A percentile compares a stretch with the other conserved stretches of the same genome.
Conservation (phyloP, 2,888 invertebrate genomes). For the Caenorhabditis macrosperma region DNA sequence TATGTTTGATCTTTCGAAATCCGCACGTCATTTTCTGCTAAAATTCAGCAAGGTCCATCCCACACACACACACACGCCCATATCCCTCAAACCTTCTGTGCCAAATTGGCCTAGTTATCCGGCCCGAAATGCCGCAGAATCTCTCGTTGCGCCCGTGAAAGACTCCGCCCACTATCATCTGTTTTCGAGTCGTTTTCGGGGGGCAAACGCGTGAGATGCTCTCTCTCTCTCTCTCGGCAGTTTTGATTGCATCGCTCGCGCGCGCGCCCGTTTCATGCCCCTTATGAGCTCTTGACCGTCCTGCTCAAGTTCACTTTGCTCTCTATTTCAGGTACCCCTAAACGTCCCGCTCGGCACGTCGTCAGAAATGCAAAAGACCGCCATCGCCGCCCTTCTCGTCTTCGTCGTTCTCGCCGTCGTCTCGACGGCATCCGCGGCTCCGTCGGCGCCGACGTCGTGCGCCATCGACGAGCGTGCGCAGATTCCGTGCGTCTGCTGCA, state of each 20-base stretch:
- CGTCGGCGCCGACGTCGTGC: constrained; percentile 55
- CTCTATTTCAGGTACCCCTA: constrained; percentile 45
- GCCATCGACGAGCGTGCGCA: constrained; percentile 63
- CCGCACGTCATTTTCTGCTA: background rate
- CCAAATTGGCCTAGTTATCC: constrained; percentile 12
- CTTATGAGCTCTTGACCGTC: constrained; percentile 3
- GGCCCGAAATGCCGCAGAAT: constrained; percentile 3
- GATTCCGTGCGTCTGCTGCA: constrained; percentile 78
- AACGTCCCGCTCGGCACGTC: constrained; percentile 33
- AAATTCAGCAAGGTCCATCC: background rate
- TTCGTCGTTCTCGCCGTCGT: constrained; percentile 11
- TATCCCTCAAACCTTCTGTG: too few relatives aligned
- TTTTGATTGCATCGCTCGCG: constrained; percentile 14
- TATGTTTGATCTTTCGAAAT: too few relatives aligned
- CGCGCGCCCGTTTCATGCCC: background rate
- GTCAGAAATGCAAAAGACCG: constrained; percentile 36
- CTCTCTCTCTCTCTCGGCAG: constrained; percentile 9
- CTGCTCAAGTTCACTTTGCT: constrained; percentile 15
- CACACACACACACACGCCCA: background rate
- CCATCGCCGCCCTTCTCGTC: constrained; percentile 29
- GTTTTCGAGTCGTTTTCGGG: constrained; percentile 16
- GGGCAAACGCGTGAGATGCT: background rate
- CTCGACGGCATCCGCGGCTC: constrained; percentile 28
- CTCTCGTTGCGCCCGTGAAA: too few relatives aligned
- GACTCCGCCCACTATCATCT: constrained; percentile 24